Conservation (phyloP, 1,140 invertebrate species). For the Drosophila hydei region DNA sequence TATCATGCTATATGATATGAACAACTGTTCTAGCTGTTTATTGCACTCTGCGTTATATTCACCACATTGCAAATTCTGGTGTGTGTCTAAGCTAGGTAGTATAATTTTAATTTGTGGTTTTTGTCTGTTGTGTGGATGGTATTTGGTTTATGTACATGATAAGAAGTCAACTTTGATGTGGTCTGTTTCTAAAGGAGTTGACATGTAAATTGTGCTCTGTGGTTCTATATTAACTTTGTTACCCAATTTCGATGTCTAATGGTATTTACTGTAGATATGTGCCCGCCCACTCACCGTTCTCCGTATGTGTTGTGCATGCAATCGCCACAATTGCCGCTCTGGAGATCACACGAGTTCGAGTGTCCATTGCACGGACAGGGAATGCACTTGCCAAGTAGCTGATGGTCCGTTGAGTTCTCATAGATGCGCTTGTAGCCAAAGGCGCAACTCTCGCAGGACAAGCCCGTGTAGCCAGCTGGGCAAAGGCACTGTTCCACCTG, state of each 20-base stretch:
- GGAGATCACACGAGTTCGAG: conserved; percentile 91
- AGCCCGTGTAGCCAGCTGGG: conserved; percentile 88
- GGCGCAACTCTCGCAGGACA: conserved; percentile 93
- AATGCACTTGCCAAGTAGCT: conserved; percentile 88
- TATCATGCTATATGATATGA: too few relatives aligned
- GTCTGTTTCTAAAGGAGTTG: too few relatives aligned
- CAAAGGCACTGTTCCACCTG: conserved; percentile 88
- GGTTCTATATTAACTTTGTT: too few relatives aligned
- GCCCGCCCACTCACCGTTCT: conserved; percentile 82
- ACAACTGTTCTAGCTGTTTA: too few relatives aligned
- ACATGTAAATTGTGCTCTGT: too few relatives aligned
- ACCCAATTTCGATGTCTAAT: not conserved
- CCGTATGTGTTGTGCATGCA: conserved; percentile 88
- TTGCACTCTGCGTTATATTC: too few relatives aligned
- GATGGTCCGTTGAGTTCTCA: conserved; percentile 85
- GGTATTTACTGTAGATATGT: not conserved
- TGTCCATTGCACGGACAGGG: conserved; percentile 96
- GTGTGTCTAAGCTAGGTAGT: too few relatives aligned
- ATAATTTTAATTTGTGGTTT: not conserved
- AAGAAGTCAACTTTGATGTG: not conserved
- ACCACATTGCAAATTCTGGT: too few relatives aligned
- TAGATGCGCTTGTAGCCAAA: conserved; percentile 92
- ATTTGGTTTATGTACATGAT: not conserved
- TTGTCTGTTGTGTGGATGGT: not conserved
- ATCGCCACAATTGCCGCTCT: conserved; percentile 90